Base-by-base conservation (phyloP, 1,140 invertebrate genomes). In the Pissodes strobi region DNA sequence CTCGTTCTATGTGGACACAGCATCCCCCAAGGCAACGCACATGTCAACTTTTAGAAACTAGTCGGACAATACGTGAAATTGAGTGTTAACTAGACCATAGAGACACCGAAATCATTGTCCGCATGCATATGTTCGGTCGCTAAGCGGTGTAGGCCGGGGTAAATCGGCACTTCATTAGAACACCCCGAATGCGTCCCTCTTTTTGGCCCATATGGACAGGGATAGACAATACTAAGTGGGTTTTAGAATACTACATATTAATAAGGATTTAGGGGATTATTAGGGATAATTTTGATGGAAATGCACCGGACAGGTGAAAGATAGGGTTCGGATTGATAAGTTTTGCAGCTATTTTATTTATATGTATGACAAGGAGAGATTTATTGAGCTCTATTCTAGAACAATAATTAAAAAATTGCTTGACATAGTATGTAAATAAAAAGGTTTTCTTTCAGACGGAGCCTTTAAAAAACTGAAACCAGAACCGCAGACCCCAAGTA, bases 391-490 rank as follows among this genome's bases (percentile, higher is more conserved):
- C n/a, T n/a, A n/a, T n/a, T n/a, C n/a, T n/a, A n/a, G n/a, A n/a
- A n/a, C n/a, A n/a, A n/a, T n/a, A n/a, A n/a, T n/a, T n/a, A n/a
- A n/a, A n/a, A n/a, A n/a, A n/a, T n/a, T n/a, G n/a, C n/a, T n/a
- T n/a, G n/a, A n/a, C n/a, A n/a, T n/a, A n/a, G n/a, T n/a, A n/a
- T n/a, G n/a, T n/a, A n/a, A n/a, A n/a, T n/a, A n/a, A n/a, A n/a
- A n/a, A n/a, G n/a, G n/a, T n/a, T 21, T 22, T 39, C 69, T 74
- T 75, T 85, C 88, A 76, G 94, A 96, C 84, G 94, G 94, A 66
- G 94, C 94, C 69, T 97, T 97, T 82, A 98, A 98, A 82, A 97
- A 98, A 83, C 86, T 97, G 76, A 97, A 97, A 82, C 90, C 92
- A 10, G 94, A 97, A 80, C 90, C 91, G 81, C 84, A 78, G 82